phyloP scores from a whole-genome alignment of 2,888 invertebrate species.

The Automeris io region DNA sequence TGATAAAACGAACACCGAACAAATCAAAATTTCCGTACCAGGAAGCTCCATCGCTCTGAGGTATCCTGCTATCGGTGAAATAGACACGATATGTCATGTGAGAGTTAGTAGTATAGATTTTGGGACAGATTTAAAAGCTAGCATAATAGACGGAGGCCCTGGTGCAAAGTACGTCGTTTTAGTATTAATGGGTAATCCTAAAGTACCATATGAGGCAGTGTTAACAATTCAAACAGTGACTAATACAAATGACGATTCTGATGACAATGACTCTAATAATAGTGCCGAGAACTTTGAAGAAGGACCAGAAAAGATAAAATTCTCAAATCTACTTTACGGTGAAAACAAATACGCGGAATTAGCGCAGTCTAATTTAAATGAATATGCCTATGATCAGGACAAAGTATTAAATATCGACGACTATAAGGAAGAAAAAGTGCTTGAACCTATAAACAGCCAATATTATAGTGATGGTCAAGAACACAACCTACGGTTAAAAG shows the following conservation, averaged over 20 bases:
- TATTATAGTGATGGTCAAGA: conserved; percentile 10
- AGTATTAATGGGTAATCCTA: conserved; percentile 55
- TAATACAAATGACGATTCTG: conserved; percentile 17
- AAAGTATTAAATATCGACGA: conserved; percentile 20
- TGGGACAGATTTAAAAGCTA: conserved; percentile 60
- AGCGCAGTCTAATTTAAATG: conserved; percentile 42
- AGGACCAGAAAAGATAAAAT: conserved; percentile 20
- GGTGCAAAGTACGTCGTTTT: conserved; percentile 62
- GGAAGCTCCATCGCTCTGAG: conserved; percentile 61
- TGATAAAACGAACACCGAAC: conserved; percentile 53
- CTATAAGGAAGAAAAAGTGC: conserved; percentile 12
- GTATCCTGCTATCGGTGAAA: conserved; percentile 55
- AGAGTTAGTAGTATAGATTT: conserved; percentile 67
- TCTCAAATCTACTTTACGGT: conserved; percentile 20
- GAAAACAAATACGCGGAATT: conserved; percentile 31
- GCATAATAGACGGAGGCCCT: conserved; percentile 63
- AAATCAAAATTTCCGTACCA: conserved; percentile 55
- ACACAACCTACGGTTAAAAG: conserved; percentile 12
- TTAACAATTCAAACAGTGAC: conserved; percentile 53
- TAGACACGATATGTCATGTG: conserved; percentile 55
- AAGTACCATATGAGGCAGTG: conserved; percentile 53
- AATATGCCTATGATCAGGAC: conserved; percentile 37
- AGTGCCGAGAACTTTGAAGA: conserved; percentile 40
- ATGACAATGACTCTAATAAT: conserved; percentile 26
- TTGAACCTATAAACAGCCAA: conserved; percentile 10